These are phyloP conservation scores for Xylota segnis DNA, from an alignment of 2,888 invertebrate genomes.

Conservation along the genomic window DNA sequence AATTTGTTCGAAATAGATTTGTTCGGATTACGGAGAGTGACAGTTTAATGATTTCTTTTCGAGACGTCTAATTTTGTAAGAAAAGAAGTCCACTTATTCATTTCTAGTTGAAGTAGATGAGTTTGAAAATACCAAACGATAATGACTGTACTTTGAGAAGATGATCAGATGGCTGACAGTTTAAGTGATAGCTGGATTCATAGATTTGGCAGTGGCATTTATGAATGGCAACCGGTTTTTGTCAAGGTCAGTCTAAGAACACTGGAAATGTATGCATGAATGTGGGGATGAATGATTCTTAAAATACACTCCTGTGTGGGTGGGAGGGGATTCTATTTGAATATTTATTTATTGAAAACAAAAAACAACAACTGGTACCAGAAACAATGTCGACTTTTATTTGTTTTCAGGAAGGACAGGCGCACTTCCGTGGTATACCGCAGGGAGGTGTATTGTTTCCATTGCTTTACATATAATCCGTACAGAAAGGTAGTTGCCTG, in stretches of 20 bases:
- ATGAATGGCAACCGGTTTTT: not conserved
- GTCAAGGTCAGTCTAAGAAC: not conserved
- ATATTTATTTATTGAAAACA: no score
- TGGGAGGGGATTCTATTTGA: no score
- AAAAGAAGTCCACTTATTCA: constrained; percentile 1
- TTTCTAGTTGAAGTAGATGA: not conserved
- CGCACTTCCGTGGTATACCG: no score
- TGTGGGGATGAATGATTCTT: no score
- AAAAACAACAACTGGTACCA: no score
- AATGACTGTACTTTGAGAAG: not conserved
- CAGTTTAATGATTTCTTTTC: constrained; percentile 48
- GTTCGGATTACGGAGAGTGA: constrained; percentile 58
- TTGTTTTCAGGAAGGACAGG: no score
- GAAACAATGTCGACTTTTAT: no score
- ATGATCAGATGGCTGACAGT: constrained; percentile 1
- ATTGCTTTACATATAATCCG: no score
- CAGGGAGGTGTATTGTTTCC: no score
- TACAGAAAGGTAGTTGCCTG: no score
- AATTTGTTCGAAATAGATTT: constrained; percentile 62
- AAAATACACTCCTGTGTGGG: no score
- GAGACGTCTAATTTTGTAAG: constrained; percentile 31
- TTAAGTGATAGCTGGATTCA: constrained; percentile 1
- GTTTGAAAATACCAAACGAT: not conserved
- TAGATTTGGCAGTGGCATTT: not conserved
- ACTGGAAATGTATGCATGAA: no score